These are phyloP conservation scores for Ophioninae sp. DNA, from an alignment of 2,888 invertebrate species.

Conservation along the genomic window DNA sequence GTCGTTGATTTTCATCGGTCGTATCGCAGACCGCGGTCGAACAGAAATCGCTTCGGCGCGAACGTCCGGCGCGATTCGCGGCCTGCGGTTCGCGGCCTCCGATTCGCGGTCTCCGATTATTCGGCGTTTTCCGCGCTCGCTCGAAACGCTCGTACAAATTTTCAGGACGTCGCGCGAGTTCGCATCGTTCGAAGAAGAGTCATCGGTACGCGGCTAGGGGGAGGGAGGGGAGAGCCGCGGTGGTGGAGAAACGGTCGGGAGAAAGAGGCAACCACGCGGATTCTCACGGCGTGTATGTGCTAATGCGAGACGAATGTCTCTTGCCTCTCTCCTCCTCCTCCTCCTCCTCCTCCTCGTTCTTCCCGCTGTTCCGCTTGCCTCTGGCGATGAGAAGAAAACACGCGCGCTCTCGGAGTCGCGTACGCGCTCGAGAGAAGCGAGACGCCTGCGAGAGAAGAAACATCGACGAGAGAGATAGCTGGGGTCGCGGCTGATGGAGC, in stretches of 20 bases:
- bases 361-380: constrained; percentile 60
- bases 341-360: constrained; percentile 65
- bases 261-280: constrained; percentile 64
- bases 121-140: no score
- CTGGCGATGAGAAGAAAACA: no score
- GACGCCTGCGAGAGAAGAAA: constrained; percentile 33
- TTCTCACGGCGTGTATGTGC: constrained; percentile 79
- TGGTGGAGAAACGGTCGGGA: constrained; percentile 62
- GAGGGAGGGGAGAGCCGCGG: constrained; percentile 28
- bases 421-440: constrained; percentile 63
- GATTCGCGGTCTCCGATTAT: no score
- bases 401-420: constrained; percentile 68
- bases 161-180: no score
- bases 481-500: constrained; percentile 51
- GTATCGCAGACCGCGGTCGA: no score
- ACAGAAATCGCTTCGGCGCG: no score
- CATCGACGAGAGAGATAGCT: constrained; percentile 12
- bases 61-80: no score
- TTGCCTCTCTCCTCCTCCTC: constrained; percentile 63
- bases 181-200: background rate
- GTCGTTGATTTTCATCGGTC: no score
- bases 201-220: background rate
- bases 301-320: constrained; percentile 81
- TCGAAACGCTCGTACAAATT: no score
- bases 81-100: no score